Percentiles rank a stretch among this genome's conserved stretches.
phyloP scores from a whole-genome alignment of 1,140 invertebrate species.

The Drosophila ercepeae region DNA sequence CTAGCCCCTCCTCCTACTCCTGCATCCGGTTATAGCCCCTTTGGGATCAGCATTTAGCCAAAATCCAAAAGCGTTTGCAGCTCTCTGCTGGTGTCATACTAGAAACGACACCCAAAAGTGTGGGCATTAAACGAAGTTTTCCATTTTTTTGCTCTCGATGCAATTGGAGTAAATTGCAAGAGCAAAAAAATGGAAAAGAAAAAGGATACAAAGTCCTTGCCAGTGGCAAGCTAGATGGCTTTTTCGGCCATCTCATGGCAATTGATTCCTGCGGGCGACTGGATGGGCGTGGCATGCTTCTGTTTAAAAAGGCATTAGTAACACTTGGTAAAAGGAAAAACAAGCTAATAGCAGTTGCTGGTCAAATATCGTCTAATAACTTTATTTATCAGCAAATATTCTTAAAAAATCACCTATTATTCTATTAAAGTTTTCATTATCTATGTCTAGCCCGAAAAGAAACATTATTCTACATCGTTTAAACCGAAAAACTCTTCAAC shows the following conservation, averaged over 20 bases:
- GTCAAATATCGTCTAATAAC: slow-evolving; percentile 58
- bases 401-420: neutral
- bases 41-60: slow-evolving; percentile 65
- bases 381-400: slow-evolving; percentile 42
- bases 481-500: slow-evolving; percentile 26
- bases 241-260: slow-evolving; percentile 55
- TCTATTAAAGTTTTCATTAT: neutral
- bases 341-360: slow-evolving; percentile 61
- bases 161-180: slow-evolving; percentile 73
- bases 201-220: slow-evolving; percentile 16
- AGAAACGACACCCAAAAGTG: slow-evolving; percentile 72
- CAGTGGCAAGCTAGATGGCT: slow-evolving; percentile 16
- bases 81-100: slow-evolving; percentile 52
- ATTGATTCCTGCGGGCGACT: slow-evolving; percentile 64
- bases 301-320: slow-evolving; percentile 67
- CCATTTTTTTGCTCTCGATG: slow-evolving; percentile 19
- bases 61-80: slow-evolving; percentile 56
- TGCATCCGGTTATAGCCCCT: slow-evolving; percentile 24
- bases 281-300: slow-evolving; percentile 44
- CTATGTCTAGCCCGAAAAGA: neutral
- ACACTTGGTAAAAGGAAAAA: slow-evolving; percentile 25
- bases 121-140: slow-evolving; percentile 72
- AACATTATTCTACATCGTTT: neutral
- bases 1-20: neutral
- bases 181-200: slow-evolving; percentile 44